phyloP scores from a whole-genome alignment of 1,140 invertebrate genomes.

The Orius laevigatus region DNA sequence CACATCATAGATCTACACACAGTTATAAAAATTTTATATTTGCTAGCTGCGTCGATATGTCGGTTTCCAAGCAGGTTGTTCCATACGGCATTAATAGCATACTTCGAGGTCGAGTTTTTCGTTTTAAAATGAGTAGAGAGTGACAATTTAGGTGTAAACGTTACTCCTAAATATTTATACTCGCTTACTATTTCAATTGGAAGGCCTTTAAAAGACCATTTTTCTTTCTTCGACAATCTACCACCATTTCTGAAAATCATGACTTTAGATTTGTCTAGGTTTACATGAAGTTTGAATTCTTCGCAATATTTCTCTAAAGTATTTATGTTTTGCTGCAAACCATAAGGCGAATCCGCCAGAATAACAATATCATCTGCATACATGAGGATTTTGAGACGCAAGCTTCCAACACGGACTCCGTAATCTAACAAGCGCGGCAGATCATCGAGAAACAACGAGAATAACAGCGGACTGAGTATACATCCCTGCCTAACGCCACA shows the following conservation, averaged over 20 bases:
- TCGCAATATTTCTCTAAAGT: slow-evolving; percentile 16
- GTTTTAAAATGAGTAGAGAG: no score
- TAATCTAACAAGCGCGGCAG: slow-evolving; percentile 9
- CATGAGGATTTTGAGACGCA: slow-evolving; percentile 7
- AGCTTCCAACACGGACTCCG: slow-evolving; percentile 10
- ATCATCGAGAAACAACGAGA: slow-evolving; percentile 19
- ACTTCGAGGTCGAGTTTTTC: no score
- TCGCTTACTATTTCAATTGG: no score
- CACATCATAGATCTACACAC: no score
- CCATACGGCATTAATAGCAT: no score
- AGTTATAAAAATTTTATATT: no score
- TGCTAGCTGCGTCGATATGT: no score
- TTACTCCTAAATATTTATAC: no score
- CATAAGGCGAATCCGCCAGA: slow-evolving; percentile 4
- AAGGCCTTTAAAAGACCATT: no score
- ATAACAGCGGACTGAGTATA: slow-evolving; percentile 16
- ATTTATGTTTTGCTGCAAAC: slow-evolving; percentile 12
- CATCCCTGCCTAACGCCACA: slow-evolving; percentile 18
- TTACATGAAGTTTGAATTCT: slow-evolving; percentile 12
- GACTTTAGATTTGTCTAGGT: slow-evolving; percentile 20
- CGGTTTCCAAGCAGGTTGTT: no score
- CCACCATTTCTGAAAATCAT: slow-evolving; percentile 18
- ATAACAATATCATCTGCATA: slow-evolving; percentile 18
- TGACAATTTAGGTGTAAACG: no score
- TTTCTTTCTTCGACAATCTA: no score